phyloP scores from a whole-genome alignment of 53 echinoderm and acorn worm genomes.

The Luidia sarsii region DNA sequence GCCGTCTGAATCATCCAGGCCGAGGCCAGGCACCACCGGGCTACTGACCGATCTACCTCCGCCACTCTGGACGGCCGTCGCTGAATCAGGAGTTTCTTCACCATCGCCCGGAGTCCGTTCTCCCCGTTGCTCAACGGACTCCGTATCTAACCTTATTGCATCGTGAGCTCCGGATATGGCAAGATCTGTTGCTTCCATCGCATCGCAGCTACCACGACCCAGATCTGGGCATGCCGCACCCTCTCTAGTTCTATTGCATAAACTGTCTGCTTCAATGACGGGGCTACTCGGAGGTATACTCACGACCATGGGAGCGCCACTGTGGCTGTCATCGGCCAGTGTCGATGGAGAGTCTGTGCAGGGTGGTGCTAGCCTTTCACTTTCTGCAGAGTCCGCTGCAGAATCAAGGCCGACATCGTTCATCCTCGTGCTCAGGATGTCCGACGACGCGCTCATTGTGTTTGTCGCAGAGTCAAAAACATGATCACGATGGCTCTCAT shows the following conservation, averaged over 20 bases:
- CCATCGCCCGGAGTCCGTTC: constrained; percentile 51
- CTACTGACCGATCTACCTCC: too few species aligned
- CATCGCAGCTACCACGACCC: too few species aligned
- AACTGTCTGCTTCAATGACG: neutral
- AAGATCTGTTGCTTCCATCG: constrained; percentile 27
- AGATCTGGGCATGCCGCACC: too few species aligned
- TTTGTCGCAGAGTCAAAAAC: too few species aligned
- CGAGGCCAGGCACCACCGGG: too few species aligned
- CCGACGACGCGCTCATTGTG: neutral
- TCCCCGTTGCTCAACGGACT: neutral
- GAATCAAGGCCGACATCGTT: constrained; percentile 2
- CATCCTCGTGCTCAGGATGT: neutral
- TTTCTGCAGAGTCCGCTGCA: neutral
- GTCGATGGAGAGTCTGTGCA: neutral
- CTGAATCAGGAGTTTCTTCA: constrained; percentile 29
- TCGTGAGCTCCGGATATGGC: constrained; percentile 20
- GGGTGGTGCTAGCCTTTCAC: neutral
- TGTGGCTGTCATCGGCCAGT: too few species aligned
- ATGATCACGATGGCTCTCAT: too few species aligned
- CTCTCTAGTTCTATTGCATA: constrained; percentile 41
- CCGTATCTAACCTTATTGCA: constrained; percentile 43
- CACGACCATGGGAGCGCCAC: too few species aligned
- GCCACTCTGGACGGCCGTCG: neutral
- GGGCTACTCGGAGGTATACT: constrained; percentile 1
- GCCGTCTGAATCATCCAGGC: neutral